Evolutionary conservation across 2,888 invertebrate species (phyloP).

Genomic region (Pterostichus niger): DNA sequence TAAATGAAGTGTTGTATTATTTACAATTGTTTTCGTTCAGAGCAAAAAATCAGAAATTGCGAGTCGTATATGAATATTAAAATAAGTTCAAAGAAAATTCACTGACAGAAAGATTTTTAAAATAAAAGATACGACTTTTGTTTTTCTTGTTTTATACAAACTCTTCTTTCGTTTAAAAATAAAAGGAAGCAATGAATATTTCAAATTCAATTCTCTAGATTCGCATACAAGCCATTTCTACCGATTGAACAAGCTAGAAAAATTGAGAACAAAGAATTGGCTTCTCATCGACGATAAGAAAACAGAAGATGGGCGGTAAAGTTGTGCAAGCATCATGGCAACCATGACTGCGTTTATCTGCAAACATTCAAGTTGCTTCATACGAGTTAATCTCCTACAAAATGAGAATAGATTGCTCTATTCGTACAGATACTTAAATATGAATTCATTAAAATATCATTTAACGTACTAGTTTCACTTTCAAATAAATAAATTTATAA

Average conservation of each 20-base stretch:
- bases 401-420: no score
- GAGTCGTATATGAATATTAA: slow-evolving; percentile 23
- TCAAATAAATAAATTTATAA: no score
- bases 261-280: slow-evolving; percentile 42
- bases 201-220: slow-evolving; percentile 58
- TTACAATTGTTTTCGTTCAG: no score
- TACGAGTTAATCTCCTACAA: no score
- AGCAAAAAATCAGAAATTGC: slow-evolving; percentile 8
- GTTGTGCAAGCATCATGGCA: no score
- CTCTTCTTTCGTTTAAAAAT: slow-evolving; percentile 13
- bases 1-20: no score
- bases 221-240: slow-evolving; percentile 51
- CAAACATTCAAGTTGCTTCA: no score
- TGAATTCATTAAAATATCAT: no score
- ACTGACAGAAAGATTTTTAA: slow-evolving; percentile 30
- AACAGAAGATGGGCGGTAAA: neutral
- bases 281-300: slow-evolving; percentile 40
- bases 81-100: slow-evolving; percentile 32
- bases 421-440: no score
- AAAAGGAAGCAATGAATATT: slow-evolving; percentile 56
- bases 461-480: no score
- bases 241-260: slow-evolving; percentile 54
- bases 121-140: slow-evolving; percentile 27
- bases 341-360: no score
- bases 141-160: slow-evolving; percentile 50